Evolutionary conservation across 2,797 vertebrate species (phyloP).

Genomic region (Okamejei kenojei): DNA sequence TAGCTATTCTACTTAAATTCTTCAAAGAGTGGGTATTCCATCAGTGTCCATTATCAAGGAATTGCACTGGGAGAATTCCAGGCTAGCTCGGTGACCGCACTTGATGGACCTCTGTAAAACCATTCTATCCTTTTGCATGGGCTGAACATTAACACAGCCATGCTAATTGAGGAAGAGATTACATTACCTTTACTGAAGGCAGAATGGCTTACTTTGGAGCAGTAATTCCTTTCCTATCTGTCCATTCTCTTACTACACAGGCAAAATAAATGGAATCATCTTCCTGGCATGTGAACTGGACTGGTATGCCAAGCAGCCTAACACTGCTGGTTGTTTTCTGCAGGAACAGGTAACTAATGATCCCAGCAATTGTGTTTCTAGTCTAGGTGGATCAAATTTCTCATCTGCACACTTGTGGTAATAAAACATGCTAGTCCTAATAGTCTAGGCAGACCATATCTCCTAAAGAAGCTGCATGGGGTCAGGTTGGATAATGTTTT

Average conservation of each 20-base stretch:
- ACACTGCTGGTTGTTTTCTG: not conserved
- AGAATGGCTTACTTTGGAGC: not conserved
- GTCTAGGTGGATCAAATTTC: not conserved
- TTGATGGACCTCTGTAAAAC: not conserved
- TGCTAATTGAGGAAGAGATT: not conserved
- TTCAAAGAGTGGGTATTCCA: too few relatives aligned
- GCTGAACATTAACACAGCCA: not conserved
- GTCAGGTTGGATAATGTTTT: not conserved
- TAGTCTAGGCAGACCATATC: not conserved
- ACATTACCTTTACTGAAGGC: not conserved
- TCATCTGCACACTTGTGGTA: not conserved
- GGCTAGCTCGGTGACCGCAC: not conserved
- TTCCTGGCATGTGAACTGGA: not conserved
- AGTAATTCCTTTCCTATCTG: not conserved
- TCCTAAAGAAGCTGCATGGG: not conserved
- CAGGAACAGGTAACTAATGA: not conserved
- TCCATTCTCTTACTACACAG: not conserved
- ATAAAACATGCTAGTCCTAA: not conserved
- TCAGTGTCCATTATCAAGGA: not conserved
- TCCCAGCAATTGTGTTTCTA: not conserved
- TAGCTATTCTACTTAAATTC: not conserved
- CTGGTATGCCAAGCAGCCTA: not conserved
- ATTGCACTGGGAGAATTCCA: not conserved
- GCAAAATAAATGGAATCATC: not conserved
- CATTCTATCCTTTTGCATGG: not conserved